Base-by-base conservation (phyloP, 2,113 vertebrate genomes). In the Melanocharis versteri region DNA sequence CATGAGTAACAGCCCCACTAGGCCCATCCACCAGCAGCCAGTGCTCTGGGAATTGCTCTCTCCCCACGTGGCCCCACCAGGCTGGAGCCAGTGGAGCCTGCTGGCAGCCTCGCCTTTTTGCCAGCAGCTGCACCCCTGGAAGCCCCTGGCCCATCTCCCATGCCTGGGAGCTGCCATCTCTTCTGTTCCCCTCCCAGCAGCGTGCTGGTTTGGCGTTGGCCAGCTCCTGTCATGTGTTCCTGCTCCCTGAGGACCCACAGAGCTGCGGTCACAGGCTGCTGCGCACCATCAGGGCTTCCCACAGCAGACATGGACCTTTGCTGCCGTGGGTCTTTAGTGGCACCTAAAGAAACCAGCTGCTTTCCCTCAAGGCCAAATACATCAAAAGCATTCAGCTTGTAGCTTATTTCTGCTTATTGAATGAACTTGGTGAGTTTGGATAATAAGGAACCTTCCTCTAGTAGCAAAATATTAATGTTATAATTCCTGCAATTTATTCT, bases 61-160 rank as follows among this genome's bases (percentile, higher is more conserved):
- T 47, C 19, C 33, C 4, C 1, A 0, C 2, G 1, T 2, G 3
- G 27, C 54, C 37, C 30, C n/a, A 53, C 51, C 2, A 0, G 8
- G 28, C 12, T n/a, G 23, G 44, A 84, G 35, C 22, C 4, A 2
- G 9, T 1, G 2, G 13, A 47, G 4, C 20, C 26, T 1, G 2
- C 37, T 23, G 40, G 11, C 0, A 4, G 15, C 31, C 20, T 18
- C 3, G 0, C 5, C 14, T 89, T 72, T 31, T 72, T 28, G 24
- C 37, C 37, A 83, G 39, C 15, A 40, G 35, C 28, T 61, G 20
- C 16, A 15, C 2, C 4, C 24, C 7, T 30, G 2, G 18, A 26
- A 71, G 35, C 13, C 37, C 18, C 53, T 22, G 30, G 17, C 11
- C 30, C 16, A 10, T 7, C 6, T 4, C 19, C 5, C 2, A 1